phyloP scores from a whole-genome alignment of 92 coral and sea anemone genomes.

The Phenganax subtilis region DNA sequence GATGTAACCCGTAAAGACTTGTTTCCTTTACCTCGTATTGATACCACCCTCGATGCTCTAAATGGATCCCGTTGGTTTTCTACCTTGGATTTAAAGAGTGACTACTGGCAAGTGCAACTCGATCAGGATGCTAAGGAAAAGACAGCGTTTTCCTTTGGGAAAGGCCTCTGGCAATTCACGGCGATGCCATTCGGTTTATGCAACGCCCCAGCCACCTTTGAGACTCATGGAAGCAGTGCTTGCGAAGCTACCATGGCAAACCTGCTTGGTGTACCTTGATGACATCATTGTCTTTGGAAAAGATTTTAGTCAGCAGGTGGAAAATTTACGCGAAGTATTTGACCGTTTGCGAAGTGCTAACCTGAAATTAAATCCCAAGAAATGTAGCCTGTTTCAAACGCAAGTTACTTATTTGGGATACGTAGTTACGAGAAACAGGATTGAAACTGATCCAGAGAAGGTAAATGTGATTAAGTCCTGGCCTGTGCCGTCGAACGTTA shows the following conservation, averaged over 20 bases:
- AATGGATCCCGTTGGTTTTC: neutral
- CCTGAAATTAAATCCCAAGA: conserved; percentile 25
- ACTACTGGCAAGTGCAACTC: neutral
- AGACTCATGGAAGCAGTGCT: conserved; percentile 32
- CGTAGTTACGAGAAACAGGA: neutral
- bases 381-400: neutral
- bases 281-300: conserved; percentile 10
- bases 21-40: neutral
- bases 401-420: conserved; percentile 1
- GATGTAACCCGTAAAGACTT: neutral
- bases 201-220: too few species aligned
- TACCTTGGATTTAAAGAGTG: neutral
- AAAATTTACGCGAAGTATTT: conserved; percentile 5
- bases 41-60: neutral
- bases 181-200: conserved; percentile 4
- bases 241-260: neutral
- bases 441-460: conserved; percentile 9
- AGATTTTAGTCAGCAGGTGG: neutral
- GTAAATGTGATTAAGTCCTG: neutral
- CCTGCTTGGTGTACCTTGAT: conserved; percentile 24
- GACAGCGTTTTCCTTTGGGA: neutral
- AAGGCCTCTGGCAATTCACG: conserved; percentile 14
- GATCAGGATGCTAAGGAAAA: neutral
- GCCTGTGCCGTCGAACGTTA: neutral
- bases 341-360: neutral